A percentile compares a stretch with the other conserved stretches of the same genome.
phyloP scores from a whole-genome alignment of 2,113 vertebrate species.

The Kryptolebias marmoratus region DNA sequence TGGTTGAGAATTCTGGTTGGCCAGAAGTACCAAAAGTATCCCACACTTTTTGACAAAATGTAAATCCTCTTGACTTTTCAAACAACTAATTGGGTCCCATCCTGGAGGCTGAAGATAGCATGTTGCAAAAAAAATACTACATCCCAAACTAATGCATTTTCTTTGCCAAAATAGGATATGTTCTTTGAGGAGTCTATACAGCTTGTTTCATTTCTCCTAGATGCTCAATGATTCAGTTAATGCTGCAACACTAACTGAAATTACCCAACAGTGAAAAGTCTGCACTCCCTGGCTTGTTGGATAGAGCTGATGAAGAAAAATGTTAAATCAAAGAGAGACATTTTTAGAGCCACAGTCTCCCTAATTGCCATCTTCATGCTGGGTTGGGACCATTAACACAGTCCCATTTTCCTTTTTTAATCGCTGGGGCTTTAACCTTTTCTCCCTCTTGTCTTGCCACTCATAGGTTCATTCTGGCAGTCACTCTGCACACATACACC shows the following conservation, averaged over 20 bases:
- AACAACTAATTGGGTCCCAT: too few species aligned
- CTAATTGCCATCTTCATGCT: constrained; percentile 3
- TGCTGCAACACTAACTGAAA: background rate
- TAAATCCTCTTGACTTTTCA: too few species aligned
- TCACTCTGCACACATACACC: background rate
- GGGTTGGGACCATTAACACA: background rate
- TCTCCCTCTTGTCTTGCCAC: background rate
- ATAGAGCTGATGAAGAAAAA: background rate
- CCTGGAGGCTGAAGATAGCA: too few species aligned
- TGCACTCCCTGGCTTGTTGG: background rate
- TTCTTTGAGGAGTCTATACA: background rate
- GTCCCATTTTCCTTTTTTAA: constrained; percentile 17
- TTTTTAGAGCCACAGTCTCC: constrained; percentile 1
- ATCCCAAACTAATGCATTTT: background rate
- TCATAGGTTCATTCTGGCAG: background rate
- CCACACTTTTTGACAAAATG: too few species aligned
- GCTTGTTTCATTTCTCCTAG: accelerated
- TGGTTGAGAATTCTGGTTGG: too few species aligned
- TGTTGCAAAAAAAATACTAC: too few species aligned
- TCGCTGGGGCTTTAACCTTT: constrained; percentile 17
- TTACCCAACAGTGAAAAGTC: constrained; percentile 11
- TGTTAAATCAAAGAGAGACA: background rate
- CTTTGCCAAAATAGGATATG: background rate
- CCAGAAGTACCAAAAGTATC: too few species aligned
- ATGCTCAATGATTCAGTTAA: background rate